These are phyloP conservation scores for Petrolisthes manimaculis DNA, from an alignment of 2,888 invertebrate species.

Conservation along the genomic window DNA sequence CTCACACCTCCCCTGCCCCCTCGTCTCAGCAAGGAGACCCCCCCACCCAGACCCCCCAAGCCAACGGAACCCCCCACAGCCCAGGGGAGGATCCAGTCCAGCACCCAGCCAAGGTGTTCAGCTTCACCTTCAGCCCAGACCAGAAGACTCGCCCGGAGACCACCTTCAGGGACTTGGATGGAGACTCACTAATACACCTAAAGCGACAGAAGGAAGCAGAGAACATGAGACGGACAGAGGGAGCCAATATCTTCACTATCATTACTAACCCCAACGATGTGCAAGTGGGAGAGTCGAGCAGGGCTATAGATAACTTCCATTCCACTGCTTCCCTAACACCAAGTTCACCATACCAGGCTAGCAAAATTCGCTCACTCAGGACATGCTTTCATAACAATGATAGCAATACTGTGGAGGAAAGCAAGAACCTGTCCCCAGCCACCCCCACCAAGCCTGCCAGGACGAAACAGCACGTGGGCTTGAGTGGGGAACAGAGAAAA, in stretches of 20 bases:
- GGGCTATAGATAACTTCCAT: not conserved
- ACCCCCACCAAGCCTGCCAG: slow-evolving; percentile 8
- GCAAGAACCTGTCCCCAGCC: not conserved
- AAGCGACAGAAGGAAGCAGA: slow-evolving; percentile 36
- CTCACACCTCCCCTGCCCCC: slow-evolving; percentile 39
- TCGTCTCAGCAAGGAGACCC: slow-evolving; percentile 18
- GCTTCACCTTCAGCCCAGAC: slow-evolving; percentile 33
- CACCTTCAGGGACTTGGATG: slow-evolving; percentile 20
- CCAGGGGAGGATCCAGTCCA: not conserved
- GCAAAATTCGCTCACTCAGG: not conserved
- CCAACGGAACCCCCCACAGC: not conserved
- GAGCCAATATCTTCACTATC: not conserved
- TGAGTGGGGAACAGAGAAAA: not conserved
- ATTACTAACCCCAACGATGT: slow-evolving; percentile 36
- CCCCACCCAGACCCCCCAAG: slow-evolving; percentile 38
- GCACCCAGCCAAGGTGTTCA: slow-evolving; percentile 30
- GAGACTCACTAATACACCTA: slow-evolving; percentile 26
- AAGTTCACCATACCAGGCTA: not conserved
- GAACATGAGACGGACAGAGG: slow-evolving; percentile 30
- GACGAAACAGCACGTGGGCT: not conserved
- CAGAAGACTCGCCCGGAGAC: slow-evolving; percentile 36
- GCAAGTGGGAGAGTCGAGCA: not conserved
- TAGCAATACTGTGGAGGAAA: not conserved
- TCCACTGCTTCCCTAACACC: not conserved
- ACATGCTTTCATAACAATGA: not conserved